Evolutionary conservation across 2,888 invertebrate species (phyloP).

Genomic region (Limnephilus auricula): DNA sequence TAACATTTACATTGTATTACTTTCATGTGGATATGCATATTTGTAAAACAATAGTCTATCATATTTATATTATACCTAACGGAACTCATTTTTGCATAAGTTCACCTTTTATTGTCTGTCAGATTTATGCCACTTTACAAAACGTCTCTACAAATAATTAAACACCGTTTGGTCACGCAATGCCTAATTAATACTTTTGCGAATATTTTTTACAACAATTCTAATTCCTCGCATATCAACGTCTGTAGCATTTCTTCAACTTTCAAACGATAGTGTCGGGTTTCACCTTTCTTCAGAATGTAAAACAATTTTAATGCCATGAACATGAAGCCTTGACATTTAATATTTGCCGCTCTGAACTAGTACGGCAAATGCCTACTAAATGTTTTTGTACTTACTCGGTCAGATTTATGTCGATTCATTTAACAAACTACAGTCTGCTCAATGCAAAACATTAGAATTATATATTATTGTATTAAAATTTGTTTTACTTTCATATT

Average conservation of each 20-base stretch:
- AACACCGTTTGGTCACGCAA: no score
- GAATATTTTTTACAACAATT: background rate
- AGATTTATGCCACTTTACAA: background rate
- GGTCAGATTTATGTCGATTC: constrained; percentile 7
- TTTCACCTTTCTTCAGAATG: constrained; percentile 15
- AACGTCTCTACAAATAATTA: background rate
- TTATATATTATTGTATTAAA: no score
- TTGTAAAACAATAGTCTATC: no score
- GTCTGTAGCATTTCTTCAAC: background rate
- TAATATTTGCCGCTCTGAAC: constrained; percentile 16
- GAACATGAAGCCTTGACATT: constrained; percentile 18
- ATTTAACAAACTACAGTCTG: background rate
- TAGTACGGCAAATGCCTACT: background rate
- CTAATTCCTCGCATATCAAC: background rate
- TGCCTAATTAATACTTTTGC: background rate
- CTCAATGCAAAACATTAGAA: background rate
- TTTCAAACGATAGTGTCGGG: background rate
- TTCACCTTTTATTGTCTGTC: no score
- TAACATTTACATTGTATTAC: no score
- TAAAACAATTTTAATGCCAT: background rate
- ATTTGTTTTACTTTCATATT: no score
- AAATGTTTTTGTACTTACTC: background rate
- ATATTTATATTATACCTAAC: no score
- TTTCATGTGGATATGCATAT: no score
- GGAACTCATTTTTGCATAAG: no score